These are phyloP conservation scores for Parazoanthus atlanticus DNA, from an alignment of 92 coral and sea anemone genomes.

Conservation along the genomic window DNA sequence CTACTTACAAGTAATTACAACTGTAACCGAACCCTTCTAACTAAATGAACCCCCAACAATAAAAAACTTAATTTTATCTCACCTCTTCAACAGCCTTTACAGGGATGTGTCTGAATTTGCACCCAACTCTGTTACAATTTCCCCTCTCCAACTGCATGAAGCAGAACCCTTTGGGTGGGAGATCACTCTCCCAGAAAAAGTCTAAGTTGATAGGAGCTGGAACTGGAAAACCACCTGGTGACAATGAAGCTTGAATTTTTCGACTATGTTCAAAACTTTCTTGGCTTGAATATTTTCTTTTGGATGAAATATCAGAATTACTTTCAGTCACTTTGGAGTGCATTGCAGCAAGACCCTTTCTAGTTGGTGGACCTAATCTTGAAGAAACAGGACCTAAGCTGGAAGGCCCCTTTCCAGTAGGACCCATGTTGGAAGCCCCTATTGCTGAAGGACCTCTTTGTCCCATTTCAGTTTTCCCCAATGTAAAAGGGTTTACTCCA, in stretches of 20 bases:
- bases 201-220: background rate
- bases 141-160: conserved; percentile 4
- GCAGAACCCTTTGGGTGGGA: conserved; percentile 28
- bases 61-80: background rate
- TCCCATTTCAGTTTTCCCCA: background rate
- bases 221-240: background rate
- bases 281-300: background rate
- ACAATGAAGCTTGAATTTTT: background rate
- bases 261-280: background rate
- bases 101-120: conserved; percentile 14
- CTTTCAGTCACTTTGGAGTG: background rate
- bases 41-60: background rate
- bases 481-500: background rate
- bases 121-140: conserved; percentile 3
- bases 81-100: conserved; percentile 14
- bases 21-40: background rate
- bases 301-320: background rate
- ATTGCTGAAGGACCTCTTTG: background rate
- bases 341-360: background rate
- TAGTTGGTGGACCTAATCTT: background rate
- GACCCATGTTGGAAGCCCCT: background rate
- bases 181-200: conserved; percentile 17
- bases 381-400: background rate
- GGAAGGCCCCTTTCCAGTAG: background rate
- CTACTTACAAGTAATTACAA: too few species aligned